Conservation (phyloP, 2,797 vertebrate genomes). For the Oryzias dopingdopingensis region DNA sequence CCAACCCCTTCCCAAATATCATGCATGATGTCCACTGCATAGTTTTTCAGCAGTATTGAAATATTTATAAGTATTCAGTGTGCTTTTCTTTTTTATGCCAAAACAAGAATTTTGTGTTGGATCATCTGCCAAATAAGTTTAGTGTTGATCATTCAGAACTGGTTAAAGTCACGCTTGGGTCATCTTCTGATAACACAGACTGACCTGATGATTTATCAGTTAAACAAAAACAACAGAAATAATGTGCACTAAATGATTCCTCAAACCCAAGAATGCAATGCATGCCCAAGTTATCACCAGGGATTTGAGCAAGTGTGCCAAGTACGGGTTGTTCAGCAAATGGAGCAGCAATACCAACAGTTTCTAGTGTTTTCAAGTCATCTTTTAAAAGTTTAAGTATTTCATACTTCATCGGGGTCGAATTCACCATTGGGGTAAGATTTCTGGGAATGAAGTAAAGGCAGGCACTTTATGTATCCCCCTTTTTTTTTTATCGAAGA, state of each 20-base stretch:
- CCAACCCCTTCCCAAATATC: constrained; percentile 26
- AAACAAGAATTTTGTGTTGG: background rate
- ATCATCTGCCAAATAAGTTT: too few relatives aligned
- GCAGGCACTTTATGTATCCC: too few relatives aligned
- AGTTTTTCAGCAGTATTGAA: constrained; percentile 9
- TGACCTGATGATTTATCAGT: constrained; percentile 9
- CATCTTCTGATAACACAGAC: constrained; percentile 8
- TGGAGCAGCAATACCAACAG: constrained; percentile 1
- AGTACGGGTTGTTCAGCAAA: background rate
- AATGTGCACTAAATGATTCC: constrained; percentile 15
- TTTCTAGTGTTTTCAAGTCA: constrained; percentile 24
- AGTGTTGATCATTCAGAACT: constrained; percentile 8
- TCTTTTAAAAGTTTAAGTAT: constrained; percentile 34
- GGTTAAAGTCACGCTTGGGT: constrained; percentile 2
- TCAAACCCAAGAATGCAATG: constrained; percentile 2
- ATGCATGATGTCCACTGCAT: constrained; percentile 24
- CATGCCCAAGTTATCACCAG: constrained; percentile 13
- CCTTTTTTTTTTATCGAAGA: too few relatives aligned
- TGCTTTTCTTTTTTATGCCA: constrained; percentile 13
- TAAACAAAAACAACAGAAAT: constrained; percentile 21
- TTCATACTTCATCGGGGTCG: constrained; percentile 24
- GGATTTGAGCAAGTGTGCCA: constrained; percentile 7
- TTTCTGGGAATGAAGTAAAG: constrained; percentile 6
- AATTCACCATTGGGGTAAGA: constrained; percentile 1
- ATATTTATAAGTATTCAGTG: background rate